Evolutionary conservation across 2,888 invertebrate species (phyloP).

Genomic region (Nemotelus nigrinus): DNA sequence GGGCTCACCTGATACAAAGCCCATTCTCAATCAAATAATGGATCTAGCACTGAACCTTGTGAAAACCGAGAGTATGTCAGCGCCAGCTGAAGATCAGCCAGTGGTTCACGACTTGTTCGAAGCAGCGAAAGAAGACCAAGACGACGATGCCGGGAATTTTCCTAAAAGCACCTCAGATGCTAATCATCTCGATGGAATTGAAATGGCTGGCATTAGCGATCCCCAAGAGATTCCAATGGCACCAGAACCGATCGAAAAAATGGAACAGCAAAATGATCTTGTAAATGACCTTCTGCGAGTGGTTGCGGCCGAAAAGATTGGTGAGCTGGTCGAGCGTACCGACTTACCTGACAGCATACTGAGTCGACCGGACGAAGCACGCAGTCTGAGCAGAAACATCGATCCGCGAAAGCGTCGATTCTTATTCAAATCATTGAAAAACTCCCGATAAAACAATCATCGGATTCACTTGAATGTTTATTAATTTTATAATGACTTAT

Average conservation of each 20-base stretch:
- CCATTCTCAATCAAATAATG: slow-evolving; percentile 3
- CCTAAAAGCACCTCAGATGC: slow-evolving; percentile 64
- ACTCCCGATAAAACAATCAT: slow-evolving; percentile 52
- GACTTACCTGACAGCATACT: neutral
- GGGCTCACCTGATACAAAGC: neutral
- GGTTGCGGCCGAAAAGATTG: slow-evolving; percentile 19
- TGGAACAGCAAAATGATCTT: neutral
- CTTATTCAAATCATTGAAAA: slow-evolving; percentile 62
- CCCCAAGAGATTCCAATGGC: neutral
- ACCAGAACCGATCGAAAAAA: neutral
- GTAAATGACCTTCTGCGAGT: neutral
- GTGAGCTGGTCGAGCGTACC: slow-evolving; percentile 30
- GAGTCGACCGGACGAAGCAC: slow-evolving; percentile 53
- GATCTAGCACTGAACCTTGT: slow-evolving; percentile 49
- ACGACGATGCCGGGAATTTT: slow-evolving; percentile 53
- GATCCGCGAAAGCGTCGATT: slow-evolving; percentile 66
- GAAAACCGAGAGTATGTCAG: slow-evolving; percentile 54
- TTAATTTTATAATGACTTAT: slow-evolving; percentile 40
- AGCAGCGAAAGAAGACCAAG: slow-evolving; percentile 63
- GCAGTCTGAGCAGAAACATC: slow-evolving; percentile 63
- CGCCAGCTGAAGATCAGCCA: slow-evolving; percentile 65
- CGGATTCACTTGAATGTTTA: slow-evolving; percentile 17
- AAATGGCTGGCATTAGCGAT: slow-evolving; percentile 5
- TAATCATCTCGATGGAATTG: slow-evolving; percentile 52
- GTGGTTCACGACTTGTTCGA: slow-evolving; percentile 63